Evolutionary conservation across 1,140 invertebrate genomes (phyloP).

Genomic region (Tribolium madens): DNA sequence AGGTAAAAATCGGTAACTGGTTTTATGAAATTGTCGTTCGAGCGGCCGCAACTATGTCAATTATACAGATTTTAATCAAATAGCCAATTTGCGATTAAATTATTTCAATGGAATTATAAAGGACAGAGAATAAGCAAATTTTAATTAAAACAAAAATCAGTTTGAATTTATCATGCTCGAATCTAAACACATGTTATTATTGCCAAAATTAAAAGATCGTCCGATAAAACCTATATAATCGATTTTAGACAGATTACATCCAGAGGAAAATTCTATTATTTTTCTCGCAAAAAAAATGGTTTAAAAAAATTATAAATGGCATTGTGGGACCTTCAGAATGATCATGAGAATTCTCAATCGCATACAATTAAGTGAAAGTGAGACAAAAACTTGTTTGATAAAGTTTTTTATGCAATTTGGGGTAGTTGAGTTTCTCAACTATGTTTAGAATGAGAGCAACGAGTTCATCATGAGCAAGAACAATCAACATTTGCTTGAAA

Average conservation of each 20-base stretch:
- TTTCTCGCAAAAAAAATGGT: not conserved
- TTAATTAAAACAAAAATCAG: not conserved
- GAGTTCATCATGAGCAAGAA: not conserved
- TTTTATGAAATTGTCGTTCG: not conserved
- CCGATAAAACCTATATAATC: not conserved
- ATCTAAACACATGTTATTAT: not conserved
- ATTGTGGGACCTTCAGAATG: not conserved
- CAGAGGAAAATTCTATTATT: not conserved
- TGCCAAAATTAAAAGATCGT: not conserved
- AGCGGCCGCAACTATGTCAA: not conserved
- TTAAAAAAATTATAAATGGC: not conserved
- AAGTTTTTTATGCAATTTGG: not conserved
- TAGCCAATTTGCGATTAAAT: not conserved
- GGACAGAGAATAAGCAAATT: not conserved
- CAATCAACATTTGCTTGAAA: not conserved
- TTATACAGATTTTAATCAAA: not conserved
- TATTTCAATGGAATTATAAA: not conserved
- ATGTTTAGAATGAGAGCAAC: not conserved
- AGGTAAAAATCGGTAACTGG: not conserved
- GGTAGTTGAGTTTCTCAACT: not conserved
- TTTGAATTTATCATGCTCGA: not conserved
- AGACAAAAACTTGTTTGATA: not conserved
- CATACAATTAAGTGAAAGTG: not conserved
- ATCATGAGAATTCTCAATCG: not conserved
- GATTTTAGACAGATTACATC: not conserved